Base-by-base conservation (phyloP, 2,797 vertebrate genomes). In the Bufotes viridis region DNA sequence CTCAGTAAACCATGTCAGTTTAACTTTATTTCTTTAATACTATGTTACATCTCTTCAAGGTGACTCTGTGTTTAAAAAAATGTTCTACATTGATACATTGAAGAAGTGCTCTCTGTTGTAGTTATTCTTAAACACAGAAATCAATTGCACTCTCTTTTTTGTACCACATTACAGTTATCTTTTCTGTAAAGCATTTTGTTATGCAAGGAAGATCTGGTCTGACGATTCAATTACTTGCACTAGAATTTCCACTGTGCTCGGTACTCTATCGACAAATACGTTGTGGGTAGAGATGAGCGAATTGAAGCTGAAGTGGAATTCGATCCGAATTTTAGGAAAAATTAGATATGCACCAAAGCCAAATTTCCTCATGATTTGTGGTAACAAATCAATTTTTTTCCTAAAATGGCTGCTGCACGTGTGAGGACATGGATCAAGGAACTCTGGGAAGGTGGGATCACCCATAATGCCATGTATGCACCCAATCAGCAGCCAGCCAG, bases 221-320 rank as follows among this genome's bases (percentile, higher is more conserved):
- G 76, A 78, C 58, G 76, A 78, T 78, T 78, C 51, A 78, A 78
- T 78, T 78, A 78, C 55, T 78, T 78, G 76, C 76, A 26, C 76
- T 78, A 78, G 24, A 58, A n/a, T 78, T 78, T 78, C 55, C 55
- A 58, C 76, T 17, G 76, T 78, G 51, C 76, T 57, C 26, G 51
- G 24, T 78, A 78, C 76, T 78, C 53, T 78, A 78, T 78, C 76
- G 58, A 58, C 76, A 78, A 57, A 78, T n/a, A n/a, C n/a, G n/a
- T n/a, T n/a, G n/a, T n/a, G n/a, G n/a, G n/a, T n/a, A n/a, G n/a
- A n/a, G n/a, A n/a, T n/a, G n/a, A n/a, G n/a, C n/a, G n/a, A n/a
- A n/a, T n/a, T n/a, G n/a, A n/a, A n/a, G n/a, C n/a, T n/a, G n/a
- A n/a, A n/a, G n/a, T n/a, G n/a, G n/a, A n/a, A n/a, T n/a, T n/a